Evolutionary conservation across 2,113 vertebrate species (phyloP).

Genomic region (Cavia porcellus): DNA sequence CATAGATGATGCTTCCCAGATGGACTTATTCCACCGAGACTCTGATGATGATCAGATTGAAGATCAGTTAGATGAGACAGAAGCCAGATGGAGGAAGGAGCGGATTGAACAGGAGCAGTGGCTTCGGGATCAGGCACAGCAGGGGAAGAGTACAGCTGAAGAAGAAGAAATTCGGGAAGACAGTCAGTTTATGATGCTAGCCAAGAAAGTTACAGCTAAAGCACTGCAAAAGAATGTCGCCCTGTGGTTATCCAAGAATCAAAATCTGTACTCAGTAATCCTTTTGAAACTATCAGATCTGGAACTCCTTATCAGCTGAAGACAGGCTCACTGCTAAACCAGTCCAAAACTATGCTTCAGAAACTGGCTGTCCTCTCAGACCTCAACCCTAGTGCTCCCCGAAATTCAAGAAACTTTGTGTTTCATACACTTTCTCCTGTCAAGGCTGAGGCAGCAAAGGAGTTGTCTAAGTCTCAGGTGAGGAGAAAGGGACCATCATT

Average conservation of each 20-base stretch:
- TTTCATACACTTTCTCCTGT: slow-evolving; percentile 96
- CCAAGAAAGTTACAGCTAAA: slow-evolving; percentile 95
- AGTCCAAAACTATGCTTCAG: slow-evolving; percentile 93
- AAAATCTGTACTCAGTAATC: too few species aligned
- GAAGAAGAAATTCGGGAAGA: slow-evolving; percentile 91
- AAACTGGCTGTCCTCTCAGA: slow-evolving; percentile 95
- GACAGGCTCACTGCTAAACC: slow-evolving; percentile 95
- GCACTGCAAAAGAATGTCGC: slow-evolving; percentile 91
- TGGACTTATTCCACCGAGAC: slow-evolving; percentile 88
- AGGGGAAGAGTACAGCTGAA: slow-evolving; percentile 87
- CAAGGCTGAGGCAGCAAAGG: slow-evolving; percentile 86
- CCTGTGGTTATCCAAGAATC: too few species aligned
- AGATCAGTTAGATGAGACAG: slow-evolving; percentile 91
- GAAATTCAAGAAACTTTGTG: slow-evolving; percentile 95
- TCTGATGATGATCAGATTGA: slow-evolving; percentile 92
- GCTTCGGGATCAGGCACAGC: slow-evolving; percentile 94
- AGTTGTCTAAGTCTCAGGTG: slow-evolving; percentile 89
- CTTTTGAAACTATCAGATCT: too few species aligned
- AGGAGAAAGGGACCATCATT: slow-evolving; percentile 88
- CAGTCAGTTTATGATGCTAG: slow-evolving; percentile 97
- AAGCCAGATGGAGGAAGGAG: slow-evolving; percentile 94
- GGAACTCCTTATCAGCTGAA: slow-evolving; percentile 78
- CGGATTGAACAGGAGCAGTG: slow-evolving; percentile 96
- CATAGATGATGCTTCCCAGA: slow-evolving; percentile 90
- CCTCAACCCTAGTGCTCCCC: slow-evolving; percentile 93